These are phyloP conservation scores for Onychomys torridus DNA, from an alignment of 2,797 vertebrate genomes.

Conservation along the genomic window DNA sequence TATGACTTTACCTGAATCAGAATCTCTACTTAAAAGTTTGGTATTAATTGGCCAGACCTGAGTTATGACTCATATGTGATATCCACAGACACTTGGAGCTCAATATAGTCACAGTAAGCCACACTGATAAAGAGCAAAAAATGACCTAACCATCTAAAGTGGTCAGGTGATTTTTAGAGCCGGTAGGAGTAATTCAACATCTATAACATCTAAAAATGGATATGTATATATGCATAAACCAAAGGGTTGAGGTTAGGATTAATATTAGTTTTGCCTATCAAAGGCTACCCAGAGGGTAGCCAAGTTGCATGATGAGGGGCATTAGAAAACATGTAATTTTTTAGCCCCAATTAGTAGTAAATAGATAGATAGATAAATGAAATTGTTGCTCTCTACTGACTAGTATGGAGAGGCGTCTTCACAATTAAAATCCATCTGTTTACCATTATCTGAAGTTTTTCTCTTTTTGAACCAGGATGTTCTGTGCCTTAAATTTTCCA, in stretches of 20 bases:
- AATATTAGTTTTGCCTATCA: not conserved
- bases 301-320: not conserved
- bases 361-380: not conserved
- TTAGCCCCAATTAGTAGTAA: not conserved
- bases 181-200: not conserved
- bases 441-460: not conserved
- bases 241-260: not conserved
- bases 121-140: not conserved
- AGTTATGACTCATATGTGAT: not conserved
- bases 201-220: not conserved
- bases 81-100: not conserved
- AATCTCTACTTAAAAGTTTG: no score
- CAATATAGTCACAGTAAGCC: not conserved
- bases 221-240: not conserved
- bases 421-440: not conserved
- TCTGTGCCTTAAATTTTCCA: not conserved
- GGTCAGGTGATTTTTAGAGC: not conserved
- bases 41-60: not conserved
- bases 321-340: not conserved
- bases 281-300: not conserved
- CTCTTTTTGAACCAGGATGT: not conserved
- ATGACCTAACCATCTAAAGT: not conserved
- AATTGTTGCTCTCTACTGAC: not conserved
- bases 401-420: not conserved
- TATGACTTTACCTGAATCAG: no score